These are phyloP conservation scores for Drosophila ohnishii DNA, from an alignment of 1,140 invertebrate species.

Conservation along the genomic window DNA sequence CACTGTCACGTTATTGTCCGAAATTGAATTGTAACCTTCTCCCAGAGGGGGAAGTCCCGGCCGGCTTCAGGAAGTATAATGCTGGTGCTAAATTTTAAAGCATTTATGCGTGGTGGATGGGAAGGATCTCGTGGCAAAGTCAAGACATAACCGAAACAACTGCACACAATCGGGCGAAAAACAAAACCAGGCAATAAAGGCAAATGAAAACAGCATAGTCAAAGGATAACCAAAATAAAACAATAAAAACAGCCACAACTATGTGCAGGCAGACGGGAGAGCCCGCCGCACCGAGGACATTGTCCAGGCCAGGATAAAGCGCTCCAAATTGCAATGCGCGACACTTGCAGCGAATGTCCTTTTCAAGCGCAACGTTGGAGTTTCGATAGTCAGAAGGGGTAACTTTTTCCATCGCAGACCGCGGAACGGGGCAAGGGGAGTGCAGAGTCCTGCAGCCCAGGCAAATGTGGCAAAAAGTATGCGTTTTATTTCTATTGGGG, in stretches of 20 bases:
- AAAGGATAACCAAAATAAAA: slow-evolving; percentile 73
- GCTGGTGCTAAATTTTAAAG: slow-evolving; percentile 59
- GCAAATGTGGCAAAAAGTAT: slow-evolving; percentile 64
- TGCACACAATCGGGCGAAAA: slow-evolving; percentile 61
- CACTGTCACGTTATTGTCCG: slow-evolving; percentile 33
- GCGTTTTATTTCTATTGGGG: slow-evolving; percentile 80
- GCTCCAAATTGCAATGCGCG: slow-evolving; percentile 57
- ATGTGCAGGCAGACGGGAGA: slow-evolving; percentile 26
- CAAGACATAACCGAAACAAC: slow-evolving; percentile 42
- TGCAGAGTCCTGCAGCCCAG: slow-evolving; percentile 5
- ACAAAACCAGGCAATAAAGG: slow-evolving; percentile 56
- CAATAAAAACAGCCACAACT: slow-evolving; percentile 62
- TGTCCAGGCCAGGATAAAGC: slow-evolving; percentile 61
- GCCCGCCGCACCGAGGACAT: slow-evolving; percentile 20
- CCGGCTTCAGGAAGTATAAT: slow-evolving; percentile 17
- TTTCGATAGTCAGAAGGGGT: slow-evolving; percentile 20
- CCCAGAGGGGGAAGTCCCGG: neutral
- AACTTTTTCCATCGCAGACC: slow-evolving; percentile 4
- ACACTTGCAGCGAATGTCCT: slow-evolving; percentile 76
- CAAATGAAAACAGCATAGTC: slow-evolving; percentile 68
- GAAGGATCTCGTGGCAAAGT: slow-evolving; percentile 5
- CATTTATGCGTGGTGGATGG: slow-evolving; percentile 28
- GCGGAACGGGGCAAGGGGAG: neutral
- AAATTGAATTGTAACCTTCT: slow-evolving; percentile 66
- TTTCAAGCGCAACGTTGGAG: slow-evolving; percentile 48